phyloP scores from a whole-genome alignment of 2,113 vertebrate species.

The Pitta sordida region DNA sequence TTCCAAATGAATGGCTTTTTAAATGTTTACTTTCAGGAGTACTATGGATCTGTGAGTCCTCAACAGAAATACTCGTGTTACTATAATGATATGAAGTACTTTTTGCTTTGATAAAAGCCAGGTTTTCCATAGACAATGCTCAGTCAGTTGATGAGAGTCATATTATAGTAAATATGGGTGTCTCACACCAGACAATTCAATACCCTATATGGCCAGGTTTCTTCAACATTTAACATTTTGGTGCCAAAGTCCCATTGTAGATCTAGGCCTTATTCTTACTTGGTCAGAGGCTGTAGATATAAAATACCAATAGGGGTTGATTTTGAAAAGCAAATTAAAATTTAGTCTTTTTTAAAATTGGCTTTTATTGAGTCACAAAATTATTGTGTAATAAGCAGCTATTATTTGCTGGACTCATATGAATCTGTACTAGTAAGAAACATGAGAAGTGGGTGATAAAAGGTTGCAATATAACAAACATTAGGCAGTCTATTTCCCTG shows the following conservation, averaged over 20 bases:
- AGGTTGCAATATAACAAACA: neutral
- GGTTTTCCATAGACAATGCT: neutral
- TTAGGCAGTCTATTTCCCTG: neutral
- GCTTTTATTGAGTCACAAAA: neutral
- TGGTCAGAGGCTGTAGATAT: neutral
- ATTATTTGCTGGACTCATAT: neutral
- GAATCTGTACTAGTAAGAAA: neutral
- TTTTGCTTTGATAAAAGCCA: neutral
- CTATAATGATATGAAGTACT: neutral
- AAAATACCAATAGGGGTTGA: neutral
- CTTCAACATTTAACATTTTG: neutral
- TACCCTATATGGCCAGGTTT: neutral
- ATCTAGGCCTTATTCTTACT: neutral
- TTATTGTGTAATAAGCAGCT: neutral
- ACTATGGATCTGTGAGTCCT: neutral
- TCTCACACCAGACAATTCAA: neutral
- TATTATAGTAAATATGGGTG: neutral
- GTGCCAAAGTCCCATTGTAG: neutral
- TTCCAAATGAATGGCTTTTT: neutral
- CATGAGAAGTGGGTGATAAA: neutral
- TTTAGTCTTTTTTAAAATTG: neutral
- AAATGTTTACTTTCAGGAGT: neutral
- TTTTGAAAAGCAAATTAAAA: neutral
- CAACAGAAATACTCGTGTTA: neutral
- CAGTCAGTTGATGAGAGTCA: neutral